A percentile compares a stretch with the other conserved stretches of the same genome.
Conservation (phyloP, 2,888 invertebrate species). For the Anarsia innoxiella region DNA sequence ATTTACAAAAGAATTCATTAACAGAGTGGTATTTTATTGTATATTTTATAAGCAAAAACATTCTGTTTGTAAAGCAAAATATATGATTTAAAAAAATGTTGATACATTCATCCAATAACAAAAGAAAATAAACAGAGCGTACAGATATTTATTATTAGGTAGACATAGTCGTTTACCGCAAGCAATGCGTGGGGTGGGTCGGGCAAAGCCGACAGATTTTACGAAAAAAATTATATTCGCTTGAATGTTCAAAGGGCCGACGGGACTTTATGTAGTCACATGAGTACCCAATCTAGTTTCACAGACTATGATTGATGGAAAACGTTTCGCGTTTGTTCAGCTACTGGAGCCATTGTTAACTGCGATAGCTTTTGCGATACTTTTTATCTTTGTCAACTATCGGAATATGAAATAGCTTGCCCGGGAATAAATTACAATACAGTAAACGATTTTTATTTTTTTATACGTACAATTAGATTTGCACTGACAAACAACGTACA, state of each 20-base stretch:
- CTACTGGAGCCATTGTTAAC: slow-evolving; percentile 13
- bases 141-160: too few relatives aligned
- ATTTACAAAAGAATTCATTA: too few relatives aligned
- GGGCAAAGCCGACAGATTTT: not conserved
- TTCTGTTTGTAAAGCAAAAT: not conserved
- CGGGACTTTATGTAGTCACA: not conserved
- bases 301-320: slow-evolving; percentile 21
- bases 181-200: not conserved
- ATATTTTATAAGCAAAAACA: not conserved
- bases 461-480: too few relatives aligned
- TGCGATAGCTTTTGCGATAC: not conserved
- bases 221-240: not conserved
- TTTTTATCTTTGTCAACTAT: not conserved
- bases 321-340: slow-evolving; percentile 22
- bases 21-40: not conserved
- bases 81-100: not conserved
- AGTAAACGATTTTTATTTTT: too few relatives aligned
- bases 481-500: too few relatives aligned
- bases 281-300: not conserved
- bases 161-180: not conserved
- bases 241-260: not conserved
- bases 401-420: not conserved
- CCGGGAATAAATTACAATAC: not conserved
- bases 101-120: too few relatives aligned
- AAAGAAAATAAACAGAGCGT: too few relatives aligned